These are phyloP conservation scores for Elachura formosa DNA, from an alignment of 2,113 vertebrate genomes.

Conservation along the genomic window DNA sequence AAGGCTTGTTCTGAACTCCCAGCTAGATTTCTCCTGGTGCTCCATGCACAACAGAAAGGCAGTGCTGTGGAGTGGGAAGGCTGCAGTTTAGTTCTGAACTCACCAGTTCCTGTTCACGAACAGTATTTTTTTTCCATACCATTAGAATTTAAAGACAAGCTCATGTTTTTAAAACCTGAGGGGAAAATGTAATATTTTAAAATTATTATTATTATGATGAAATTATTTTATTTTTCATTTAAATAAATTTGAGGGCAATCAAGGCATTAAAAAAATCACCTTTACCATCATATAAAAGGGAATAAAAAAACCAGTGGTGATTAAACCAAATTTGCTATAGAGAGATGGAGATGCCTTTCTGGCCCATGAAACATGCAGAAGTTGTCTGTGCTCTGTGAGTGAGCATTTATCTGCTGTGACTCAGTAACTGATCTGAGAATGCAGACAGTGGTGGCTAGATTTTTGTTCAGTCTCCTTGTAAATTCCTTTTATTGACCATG, in stretches of 20 bases:
- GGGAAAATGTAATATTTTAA: neutral
- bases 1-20: neutral
- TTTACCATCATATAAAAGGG: neutral
- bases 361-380: neutral
- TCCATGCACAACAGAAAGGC: neutral
- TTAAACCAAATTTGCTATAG: neutral
- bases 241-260: neutral
- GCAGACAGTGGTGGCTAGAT: neutral
- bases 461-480: slow-evolving; percentile 1
- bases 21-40: neutral
- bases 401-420: neutral
- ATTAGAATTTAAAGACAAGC: neutral
- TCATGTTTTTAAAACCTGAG: neutral
- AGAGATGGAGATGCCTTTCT: neutral
- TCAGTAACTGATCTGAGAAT: neutral
- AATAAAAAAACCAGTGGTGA: neutral
- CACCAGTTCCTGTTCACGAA: neutral
- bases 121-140: neutral
- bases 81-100: neutral
- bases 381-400: neutral
- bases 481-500: slow-evolving; percentile 45
- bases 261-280: neutral
- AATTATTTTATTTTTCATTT: neutral
- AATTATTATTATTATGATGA: neutral
- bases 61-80: neutral